Percentiles rank a stretch among this genome's conserved stretches.
Evolutionary conservation across 2,888 invertebrate genomes (phyloP).

Genomic region (Harpagoxenus sublaevis): DNA sequence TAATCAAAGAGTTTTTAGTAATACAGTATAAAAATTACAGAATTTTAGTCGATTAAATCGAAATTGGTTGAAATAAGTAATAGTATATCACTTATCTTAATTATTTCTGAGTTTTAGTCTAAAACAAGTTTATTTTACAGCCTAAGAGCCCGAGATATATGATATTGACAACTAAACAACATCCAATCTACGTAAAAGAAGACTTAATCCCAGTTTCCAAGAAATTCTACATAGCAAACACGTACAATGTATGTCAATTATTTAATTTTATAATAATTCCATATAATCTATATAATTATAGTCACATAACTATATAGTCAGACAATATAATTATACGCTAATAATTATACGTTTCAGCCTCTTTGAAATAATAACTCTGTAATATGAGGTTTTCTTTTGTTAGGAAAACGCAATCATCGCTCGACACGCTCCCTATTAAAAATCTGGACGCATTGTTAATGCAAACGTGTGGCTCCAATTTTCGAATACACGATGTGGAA

Average conservation of each 20-base stretch:
- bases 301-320: background rate
- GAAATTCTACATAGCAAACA: background rate
- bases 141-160: background rate
- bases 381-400: constrained; percentile 11
- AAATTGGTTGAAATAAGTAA: background rate
- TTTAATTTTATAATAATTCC: constrained; percentile 2
- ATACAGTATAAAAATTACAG: background rate
- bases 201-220: constrained; percentile 9
- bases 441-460: constrained; percentile 77
- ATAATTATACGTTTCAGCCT: background rate
- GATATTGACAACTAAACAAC: constrained; percentile 5
- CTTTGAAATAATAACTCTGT: constrained; percentile 8
- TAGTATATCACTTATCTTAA: background rate
- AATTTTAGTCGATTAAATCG: background rate
- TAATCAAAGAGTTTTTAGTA: constrained; percentile 9
- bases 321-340: background rate
- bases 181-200: constrained; percentile 1
- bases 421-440: constrained; percentile 74
- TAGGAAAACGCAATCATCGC: constrained; percentile 75
- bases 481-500: constrained; percentile 75
- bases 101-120: constrained; percentile 17
- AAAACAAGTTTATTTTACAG: constrained; percentile 28
- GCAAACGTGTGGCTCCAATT: constrained; percentile 72
- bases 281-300: background rate
- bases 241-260: constrained; percentile 30